These are phyloP conservation scores for Otus scops DNA, from an alignment of 2,797 vertebrate species.

Conservation along the genomic window DNA sequence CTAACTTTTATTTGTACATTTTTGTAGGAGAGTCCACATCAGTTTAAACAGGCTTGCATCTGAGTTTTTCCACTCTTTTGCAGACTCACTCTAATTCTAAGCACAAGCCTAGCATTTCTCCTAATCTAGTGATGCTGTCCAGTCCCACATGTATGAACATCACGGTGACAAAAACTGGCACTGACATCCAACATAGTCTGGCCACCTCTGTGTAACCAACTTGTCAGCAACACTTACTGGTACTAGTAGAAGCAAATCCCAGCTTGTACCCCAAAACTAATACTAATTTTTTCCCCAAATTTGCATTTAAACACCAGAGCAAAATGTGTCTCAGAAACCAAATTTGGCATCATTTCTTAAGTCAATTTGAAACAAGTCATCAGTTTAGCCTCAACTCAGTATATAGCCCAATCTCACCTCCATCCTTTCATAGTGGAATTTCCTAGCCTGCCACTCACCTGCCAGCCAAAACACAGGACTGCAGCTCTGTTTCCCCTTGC, in stretches of 20 bases:
- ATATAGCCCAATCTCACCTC: background rate
- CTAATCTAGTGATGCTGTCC: background rate
- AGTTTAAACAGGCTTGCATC: background rate
- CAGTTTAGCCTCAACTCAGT: background rate
- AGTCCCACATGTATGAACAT: accelerated
- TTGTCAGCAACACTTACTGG: background rate
- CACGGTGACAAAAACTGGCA: background rate
- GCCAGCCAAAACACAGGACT: background rate
- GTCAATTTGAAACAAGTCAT: background rate
- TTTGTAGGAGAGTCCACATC: background rate
- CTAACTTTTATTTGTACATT: background rate
- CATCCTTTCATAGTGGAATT: background rate
- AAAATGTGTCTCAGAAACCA: background rate
- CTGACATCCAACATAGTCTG: background rate
- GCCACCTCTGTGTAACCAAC: background rate
- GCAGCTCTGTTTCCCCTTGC: background rate
- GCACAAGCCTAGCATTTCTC: background rate
- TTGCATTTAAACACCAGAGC: background rate
- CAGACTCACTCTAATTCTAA: background rate
- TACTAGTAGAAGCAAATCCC: background rate
- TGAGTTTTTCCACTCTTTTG: background rate
- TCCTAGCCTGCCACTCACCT: background rate
- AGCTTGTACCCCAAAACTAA: background rate
- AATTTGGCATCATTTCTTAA: background rate
- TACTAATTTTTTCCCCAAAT: background rate